Conservation (phyloP, 2,113 vertebrate genomes). For the Capricornis sumatraensis region DNA sequence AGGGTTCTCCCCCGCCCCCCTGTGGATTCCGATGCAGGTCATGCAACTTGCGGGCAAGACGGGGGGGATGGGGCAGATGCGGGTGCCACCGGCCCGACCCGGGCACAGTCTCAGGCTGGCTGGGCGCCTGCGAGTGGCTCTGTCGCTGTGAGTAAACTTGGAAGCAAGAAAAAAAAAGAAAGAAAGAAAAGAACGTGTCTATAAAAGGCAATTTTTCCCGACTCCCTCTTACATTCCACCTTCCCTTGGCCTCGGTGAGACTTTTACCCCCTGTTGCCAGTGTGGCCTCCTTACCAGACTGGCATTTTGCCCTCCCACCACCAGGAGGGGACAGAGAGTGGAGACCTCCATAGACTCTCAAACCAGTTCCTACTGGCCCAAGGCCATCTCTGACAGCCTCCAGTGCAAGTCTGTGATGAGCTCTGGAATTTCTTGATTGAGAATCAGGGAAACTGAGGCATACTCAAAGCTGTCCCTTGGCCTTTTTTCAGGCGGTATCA, state of each 20-base stretch:
- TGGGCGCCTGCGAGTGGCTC: constrained; percentile 19
- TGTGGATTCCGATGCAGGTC: constrained; percentile 68
- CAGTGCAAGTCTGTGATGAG: background rate
- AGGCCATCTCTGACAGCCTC: constrained; percentile 23
- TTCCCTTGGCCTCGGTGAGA: constrained; percentile 11
- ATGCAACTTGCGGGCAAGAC: constrained; percentile 54
- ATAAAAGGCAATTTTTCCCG: constrained; percentile 61
- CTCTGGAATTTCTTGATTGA: background rate
- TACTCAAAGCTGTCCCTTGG: background rate
- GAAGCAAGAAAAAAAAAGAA: background rate
- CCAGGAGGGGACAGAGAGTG: constrained; percentile 71
- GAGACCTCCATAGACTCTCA: constrained; percentile 31
- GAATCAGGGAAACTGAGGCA: constrained; percentile 5
- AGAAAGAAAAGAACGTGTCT: constrained; percentile 38
- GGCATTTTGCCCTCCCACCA: constrained; percentile 65
- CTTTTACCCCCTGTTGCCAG: constrained; percentile 44
- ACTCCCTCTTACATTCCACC: constrained; percentile 12
- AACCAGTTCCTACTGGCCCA: constrained; percentile 29
- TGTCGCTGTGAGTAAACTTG: constrained; percentile 37
- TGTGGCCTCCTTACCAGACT: constrained; percentile 44
- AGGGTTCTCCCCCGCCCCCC: constrained; percentile 56
- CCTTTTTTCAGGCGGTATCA: background rate
- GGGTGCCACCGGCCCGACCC: background rate
- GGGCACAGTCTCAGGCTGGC: background rate
- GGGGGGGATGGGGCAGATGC: constrained; percentile 39